Conservation (phyloP, 1,140 invertebrate genomes). For the Pachypeltis micranthus region DNA sequence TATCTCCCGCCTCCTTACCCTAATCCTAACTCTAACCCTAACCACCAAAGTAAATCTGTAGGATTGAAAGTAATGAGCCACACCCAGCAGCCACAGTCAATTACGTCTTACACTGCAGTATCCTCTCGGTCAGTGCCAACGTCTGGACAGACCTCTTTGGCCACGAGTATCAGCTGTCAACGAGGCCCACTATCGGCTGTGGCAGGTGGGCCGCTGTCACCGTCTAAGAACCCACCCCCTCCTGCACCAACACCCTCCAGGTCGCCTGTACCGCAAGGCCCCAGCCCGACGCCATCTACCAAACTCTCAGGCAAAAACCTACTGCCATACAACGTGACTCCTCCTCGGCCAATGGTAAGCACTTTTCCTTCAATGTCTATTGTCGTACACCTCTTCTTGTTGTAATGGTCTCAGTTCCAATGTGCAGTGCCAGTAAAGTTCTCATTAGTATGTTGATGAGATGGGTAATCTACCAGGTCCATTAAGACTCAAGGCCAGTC, state of each 20-base stretch:
- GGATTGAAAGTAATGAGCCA: not conserved
- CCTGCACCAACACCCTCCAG: slow-evolving; percentile 25
- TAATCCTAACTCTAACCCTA: not conserved
- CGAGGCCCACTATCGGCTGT: slow-evolving; percentile 23
- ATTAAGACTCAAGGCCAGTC: no score
- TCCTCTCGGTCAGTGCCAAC: slow-evolving; percentile 19
- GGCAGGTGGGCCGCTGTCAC: slow-evolving; percentile 18
- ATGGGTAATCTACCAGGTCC: no score
- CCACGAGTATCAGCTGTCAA: slow-evolving; percentile 27
- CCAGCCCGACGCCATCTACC: slow-evolving; percentile 27
- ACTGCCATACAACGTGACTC: slow-evolving; percentile 78
- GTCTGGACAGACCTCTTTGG: slow-evolving; percentile 23
- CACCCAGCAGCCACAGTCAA: slow-evolving; percentile 6
- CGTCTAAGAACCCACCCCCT: slow-evolving; percentile 24
- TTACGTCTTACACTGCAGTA: slow-evolving; percentile 7
- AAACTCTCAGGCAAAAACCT: slow-evolving; percentile 51
- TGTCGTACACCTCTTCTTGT: no score
- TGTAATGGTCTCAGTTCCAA: no score
- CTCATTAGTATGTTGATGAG: no score
- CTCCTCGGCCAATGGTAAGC: slow-evolving; percentile 54
- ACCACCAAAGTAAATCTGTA: not conserved
- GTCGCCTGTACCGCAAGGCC: slow-evolving; percentile 36
- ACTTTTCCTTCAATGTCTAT: slow-evolving; percentile 9
- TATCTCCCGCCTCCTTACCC: slow-evolving; percentile 24
- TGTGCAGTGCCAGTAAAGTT: no score